Percentiles rank a stretch among this genome's conserved stretches.
These are phyloP conservation scores for Sparidentex hasta DNA, from an alignment of 2,797 vertebrate species.

Conservation along the genomic window DNA sequence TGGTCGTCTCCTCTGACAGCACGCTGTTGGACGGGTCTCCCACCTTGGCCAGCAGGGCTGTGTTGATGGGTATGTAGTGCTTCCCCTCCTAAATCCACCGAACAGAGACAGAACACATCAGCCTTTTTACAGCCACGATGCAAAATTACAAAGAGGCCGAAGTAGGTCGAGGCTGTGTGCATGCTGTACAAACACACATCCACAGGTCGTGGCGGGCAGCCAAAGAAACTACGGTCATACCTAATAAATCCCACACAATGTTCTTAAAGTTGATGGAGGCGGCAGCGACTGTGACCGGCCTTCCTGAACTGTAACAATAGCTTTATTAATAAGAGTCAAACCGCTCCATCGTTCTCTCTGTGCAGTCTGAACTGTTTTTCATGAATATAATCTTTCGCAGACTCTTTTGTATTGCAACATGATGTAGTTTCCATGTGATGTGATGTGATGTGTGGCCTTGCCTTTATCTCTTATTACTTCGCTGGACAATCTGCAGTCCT, in stretches of 20 bases:
- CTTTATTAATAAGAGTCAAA: slow-evolving; percentile 55
- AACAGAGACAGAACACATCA: slow-evolving; percentile 46
- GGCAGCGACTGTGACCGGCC: slow-evolving; percentile 39
- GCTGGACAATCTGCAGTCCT: not conserved
- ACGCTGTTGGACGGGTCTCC: slow-evolving; percentile 78
- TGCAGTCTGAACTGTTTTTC: slow-evolving; percentile 39
- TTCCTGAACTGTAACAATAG: slow-evolving; percentile 54
- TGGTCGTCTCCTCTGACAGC: slow-evolving; percentile 82
- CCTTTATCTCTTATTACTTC: slow-evolving; percentile 29
- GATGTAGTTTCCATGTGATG: slow-evolving; percentile 24
- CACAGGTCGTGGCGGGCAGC: slow-evolving; percentile 56
- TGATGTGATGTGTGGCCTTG: slow-evolving; percentile 25
- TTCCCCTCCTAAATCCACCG: slow-evolving; percentile 90
- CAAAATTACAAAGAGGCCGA: slow-evolving; percentile 15
- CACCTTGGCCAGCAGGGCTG: slow-evolving; percentile 85
- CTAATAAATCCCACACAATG: slow-evolving; percentile 57
- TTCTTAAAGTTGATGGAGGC: slow-evolving; percentile 42
- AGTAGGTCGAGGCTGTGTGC: slow-evolving; percentile 13
- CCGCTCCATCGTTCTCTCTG: slow-evolving; percentile 1
- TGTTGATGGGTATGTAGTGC: slow-evolving; percentile 96
- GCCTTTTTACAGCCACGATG: slow-evolving; percentile 9
- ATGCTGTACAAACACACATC: slow-evolving; percentile 35
- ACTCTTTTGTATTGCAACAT: slow-evolving; percentile 47
- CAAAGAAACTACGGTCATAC: slow-evolving; percentile 60
- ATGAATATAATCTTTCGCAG: slow-evolving; percentile 40